Evolutionary conservation across 2,888 invertebrate genomes (phyloP).

Genomic region (Pristionchus fissidentatus): DNA sequence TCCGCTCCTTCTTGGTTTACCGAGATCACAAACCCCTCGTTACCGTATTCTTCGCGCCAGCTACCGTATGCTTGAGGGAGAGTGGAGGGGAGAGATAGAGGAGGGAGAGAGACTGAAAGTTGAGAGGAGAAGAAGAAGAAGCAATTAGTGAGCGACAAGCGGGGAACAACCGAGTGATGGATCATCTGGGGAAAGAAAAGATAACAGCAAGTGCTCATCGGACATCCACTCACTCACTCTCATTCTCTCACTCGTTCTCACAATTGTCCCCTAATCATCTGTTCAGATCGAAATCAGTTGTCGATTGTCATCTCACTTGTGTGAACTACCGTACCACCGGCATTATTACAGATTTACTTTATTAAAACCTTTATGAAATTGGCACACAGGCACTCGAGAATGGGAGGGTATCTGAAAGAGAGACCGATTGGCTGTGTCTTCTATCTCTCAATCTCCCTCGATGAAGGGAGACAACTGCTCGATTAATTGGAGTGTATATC

Average conservation of each 20-base stretch:
- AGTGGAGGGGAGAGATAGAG: neutral
- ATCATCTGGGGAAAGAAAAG: constrained; percentile 36
- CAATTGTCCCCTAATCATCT: neutral
- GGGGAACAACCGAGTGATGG: constrained; percentile 28
- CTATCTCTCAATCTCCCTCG: constrained; percentile 24
- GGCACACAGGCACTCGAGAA: neutral
- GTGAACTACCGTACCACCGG: too few relatives aligned
- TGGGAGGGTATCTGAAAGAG: constrained; percentile 10
- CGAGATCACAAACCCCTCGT: neutral
- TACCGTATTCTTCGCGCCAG: neutral
- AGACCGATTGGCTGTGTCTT: neutral
- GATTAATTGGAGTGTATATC: constrained; percentile 46
- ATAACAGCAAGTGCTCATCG: constrained; percentile 26
- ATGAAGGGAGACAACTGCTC: constrained; percentile 43
- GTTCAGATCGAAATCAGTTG: constrained; percentile 10
- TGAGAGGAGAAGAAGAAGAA: neutral
- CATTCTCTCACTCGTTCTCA: neutral
- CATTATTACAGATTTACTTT: neutral
- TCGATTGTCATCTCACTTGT: neutral
- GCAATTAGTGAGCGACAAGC: constrained; percentile 34
- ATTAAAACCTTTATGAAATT: neutral
- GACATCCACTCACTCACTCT: neutral
- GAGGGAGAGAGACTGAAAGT: neutral
- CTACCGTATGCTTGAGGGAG: neutral
- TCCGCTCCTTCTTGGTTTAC: too few relatives aligned